Conservation (phyloP, 2,888 invertebrate genomes). For the Patella depressa region DNA sequence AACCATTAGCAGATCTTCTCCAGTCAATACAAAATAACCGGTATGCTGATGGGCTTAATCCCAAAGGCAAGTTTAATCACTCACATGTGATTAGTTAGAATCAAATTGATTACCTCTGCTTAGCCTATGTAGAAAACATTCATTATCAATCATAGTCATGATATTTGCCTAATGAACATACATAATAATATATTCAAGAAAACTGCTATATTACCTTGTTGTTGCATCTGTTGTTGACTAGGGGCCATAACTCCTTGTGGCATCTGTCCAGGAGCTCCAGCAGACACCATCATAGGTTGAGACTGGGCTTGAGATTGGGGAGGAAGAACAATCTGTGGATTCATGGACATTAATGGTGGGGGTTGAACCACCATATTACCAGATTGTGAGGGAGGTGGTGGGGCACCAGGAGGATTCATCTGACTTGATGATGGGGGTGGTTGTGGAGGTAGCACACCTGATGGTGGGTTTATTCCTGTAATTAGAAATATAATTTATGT, state of each 20-base stretch:
- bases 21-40: background rate
- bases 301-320: background rate
- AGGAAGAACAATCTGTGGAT: background rate
- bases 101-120: too few relatives aligned
- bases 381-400: constrained; percentile 8
- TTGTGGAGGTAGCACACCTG: constrained; percentile 18
- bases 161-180: too few relatives aligned
- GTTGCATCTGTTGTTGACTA: constrained; percentile 32
- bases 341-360: background rate
- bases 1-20: background rate
- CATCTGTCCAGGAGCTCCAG: constrained; percentile 32
- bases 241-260: constrained; percentile 28
- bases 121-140: too few relatives aligned
- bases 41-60: too few relatives aligned
- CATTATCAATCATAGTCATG: too few relatives aligned
- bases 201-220: background rate
- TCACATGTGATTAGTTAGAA: too few relatives aligned
- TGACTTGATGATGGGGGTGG: constrained; percentile 14
- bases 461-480: constrained; percentile 2
- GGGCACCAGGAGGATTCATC: background rate
- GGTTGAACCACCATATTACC: background rate
- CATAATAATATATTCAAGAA: too few relatives aligned
- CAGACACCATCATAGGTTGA: constrained; percentile 14
- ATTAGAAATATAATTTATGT: too few relatives aligned
- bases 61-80: too few relatives aligned